Evolutionary conservation across 2,888 invertebrate species (phyloP).

Genomic region (Diadromus collaris): DNA sequence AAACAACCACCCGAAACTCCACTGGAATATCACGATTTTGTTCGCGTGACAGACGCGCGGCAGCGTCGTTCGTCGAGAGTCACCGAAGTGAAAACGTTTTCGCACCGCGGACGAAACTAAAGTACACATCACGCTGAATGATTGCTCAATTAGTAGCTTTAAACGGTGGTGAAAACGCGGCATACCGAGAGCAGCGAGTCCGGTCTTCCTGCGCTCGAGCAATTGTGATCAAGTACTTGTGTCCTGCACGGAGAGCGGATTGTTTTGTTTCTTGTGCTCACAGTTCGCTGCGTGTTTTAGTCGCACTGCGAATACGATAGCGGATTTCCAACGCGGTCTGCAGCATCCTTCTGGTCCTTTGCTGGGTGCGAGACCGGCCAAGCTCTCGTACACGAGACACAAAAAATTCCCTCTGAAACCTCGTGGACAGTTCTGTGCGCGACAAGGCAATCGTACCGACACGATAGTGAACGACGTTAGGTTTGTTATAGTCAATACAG

Average conservation of each 20-base stretch:
- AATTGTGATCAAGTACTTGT: conserved; percentile 45
- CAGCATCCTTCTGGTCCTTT: conserved; percentile 10
- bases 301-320: conserved; percentile 41
- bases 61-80: background rate
- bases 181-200: background rate
- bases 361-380: conserved; percentile 46
- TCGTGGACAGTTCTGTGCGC: conserved; percentile 43
- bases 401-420: conserved; percentile 6
- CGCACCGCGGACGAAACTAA: conserved; percentile 1
- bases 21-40: conserved; percentile 1
- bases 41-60: conserved; percentile 9
- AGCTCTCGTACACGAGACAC: conserved; percentile 14
- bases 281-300: background rate
- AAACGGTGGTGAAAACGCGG: conserved; percentile 44
- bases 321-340: conserved; percentile 49
- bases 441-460: background rate
- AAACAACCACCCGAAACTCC: conserved; percentile 9
- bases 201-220: background rate
- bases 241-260: conserved; percentile 19
- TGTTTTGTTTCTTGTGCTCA: conserved; percentile 1
- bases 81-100: background rate
- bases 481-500: background rate
- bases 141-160: conserved; percentile 69
- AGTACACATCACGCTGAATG: conserved; percentile 47
- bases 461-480: conserved; percentile 15